Conservation (phyloP, 37 sponge, comb jelly and placozoan genomes). For the Spongia lamella region DNA sequence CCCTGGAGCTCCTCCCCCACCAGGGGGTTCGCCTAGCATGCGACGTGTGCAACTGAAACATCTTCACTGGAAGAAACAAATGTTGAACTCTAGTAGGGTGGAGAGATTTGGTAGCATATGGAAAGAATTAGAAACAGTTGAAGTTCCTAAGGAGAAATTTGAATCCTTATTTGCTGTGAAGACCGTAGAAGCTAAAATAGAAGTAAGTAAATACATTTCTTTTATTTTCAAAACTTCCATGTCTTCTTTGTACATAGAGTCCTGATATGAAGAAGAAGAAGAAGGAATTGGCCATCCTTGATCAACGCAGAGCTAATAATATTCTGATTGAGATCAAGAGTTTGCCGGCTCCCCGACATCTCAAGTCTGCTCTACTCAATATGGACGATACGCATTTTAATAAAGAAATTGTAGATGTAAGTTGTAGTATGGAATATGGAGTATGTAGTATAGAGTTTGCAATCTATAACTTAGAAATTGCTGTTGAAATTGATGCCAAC, state of each 20-base stretch:
- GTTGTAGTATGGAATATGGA: not conserved
- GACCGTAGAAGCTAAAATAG: slow-evolving; percentile 1
- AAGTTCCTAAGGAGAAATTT: slow-evolving; percentile 55
- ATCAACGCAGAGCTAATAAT: slow-evolving; percentile 77
- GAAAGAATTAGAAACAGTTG: slow-evolving; percentile 66
- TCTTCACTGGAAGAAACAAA: slow-evolving; percentile 74
- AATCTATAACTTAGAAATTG: slow-evolving; percentile 47
- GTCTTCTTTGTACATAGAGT: not conserved
- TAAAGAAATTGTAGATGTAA: slow-evolving; percentile 80
- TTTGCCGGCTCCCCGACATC: slow-evolving; percentile 77
- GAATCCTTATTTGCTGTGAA: slow-evolving; percentile 58
- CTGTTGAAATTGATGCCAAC: slow-evolving; percentile 75
- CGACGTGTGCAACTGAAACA: slow-evolving; percentile 47
- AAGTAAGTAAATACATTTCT: not conserved
- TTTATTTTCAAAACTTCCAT: not conserved
- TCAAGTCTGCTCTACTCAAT: slow-evolving; percentile 85
- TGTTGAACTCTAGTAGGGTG: slow-evolving; percentile 5
- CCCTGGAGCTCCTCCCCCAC: slow-evolving; percentile 46
- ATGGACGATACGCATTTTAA: slow-evolving; percentile 88
- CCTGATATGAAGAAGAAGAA: slow-evolving; percentile 43
- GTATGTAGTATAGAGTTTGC: not conserved
- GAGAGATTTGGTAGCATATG: slow-evolving; percentile 58
- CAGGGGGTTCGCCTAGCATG: slow-evolving; percentile 23
- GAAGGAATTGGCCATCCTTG: slow-evolving; percentile 78
- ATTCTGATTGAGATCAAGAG: slow-evolving; percentile 80